phyloP scores from a whole-genome alignment of 2,113 vertebrate species.

The Podarcis raffonei region DNA sequence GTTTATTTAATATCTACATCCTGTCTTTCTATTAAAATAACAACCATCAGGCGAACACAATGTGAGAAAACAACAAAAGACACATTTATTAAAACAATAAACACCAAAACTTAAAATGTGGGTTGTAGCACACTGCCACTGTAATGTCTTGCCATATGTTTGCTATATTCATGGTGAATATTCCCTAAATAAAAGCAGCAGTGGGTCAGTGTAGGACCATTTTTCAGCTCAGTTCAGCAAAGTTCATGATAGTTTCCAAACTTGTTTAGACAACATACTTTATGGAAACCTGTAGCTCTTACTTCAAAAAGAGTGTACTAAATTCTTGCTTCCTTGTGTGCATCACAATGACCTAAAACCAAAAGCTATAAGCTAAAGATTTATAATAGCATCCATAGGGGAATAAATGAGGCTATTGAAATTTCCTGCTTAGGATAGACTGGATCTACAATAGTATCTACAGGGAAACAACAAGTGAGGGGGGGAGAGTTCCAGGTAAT shows the following conservation, averaged over 20 bases:
- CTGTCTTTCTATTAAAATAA: neutral
- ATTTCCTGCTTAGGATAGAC: too few relatives aligned
- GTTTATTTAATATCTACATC: neutral
- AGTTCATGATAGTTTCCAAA: neutral
- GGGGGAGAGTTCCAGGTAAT: neutral
- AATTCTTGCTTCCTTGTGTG: neutral
- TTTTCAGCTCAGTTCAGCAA: neutral
- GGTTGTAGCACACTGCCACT: neutral
- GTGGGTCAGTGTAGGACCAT: neutral
- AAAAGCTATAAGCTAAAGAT: conserved; percentile 25
- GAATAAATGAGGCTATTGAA: conserved; percentile 10
- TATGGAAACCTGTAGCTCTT: neutral
- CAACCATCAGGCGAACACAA: neutral
- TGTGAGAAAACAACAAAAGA: neutral
- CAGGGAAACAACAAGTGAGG: neutral
- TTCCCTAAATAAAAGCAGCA: neutral
- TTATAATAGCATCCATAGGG: neutral
- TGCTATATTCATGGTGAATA: neutral
- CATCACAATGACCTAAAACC: accelerated
- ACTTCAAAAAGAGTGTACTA: neutral
- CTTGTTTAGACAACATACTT: neutral
- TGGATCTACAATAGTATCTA: conserved; percentile 20
- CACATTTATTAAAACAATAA: neutral
- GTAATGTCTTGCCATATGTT: neutral
- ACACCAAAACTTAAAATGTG: neutral